Evolutionary conservation across 2,888 invertebrate genomes (phyloP).

Genomic region (Napeogenes inachia): DNA sequence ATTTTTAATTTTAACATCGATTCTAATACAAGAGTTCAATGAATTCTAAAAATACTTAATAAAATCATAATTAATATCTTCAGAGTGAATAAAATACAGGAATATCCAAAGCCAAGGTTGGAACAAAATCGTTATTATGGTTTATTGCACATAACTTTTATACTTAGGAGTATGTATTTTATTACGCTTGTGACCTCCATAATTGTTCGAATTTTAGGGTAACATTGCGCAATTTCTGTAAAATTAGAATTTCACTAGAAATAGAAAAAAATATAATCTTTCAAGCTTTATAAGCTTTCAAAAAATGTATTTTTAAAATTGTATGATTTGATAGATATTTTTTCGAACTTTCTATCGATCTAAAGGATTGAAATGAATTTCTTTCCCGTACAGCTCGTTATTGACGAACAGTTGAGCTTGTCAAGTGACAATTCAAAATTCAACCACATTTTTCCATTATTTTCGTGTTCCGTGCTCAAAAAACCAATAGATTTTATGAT

Average conservation of each 20-base stretch:
- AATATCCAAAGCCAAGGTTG: slow-evolving; percentile 9
- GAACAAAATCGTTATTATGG: slow-evolving; percentile 16
- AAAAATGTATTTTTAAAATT: no score
- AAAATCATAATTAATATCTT: background rate
- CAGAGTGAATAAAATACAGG: slow-evolving; percentile 12
- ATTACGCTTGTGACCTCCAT: slow-evolving; percentile 1
- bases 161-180: background rate
- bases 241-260: slow-evolving; percentile 1
- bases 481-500: background rate
- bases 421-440: slow-evolving; percentile 4
- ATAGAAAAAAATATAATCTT: background rate
- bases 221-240: background rate
- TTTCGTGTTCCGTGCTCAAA: background rate
- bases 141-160: slow-evolving; percentile 20
- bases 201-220: slow-evolving; percentile 4
- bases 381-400: background rate
- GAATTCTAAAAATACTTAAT: background rate
- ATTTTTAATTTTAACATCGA: no score
- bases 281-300: background rate
- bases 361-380: background rate
- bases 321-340: no score
- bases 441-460: slow-evolving; percentile 1
- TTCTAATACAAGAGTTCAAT: background rate
- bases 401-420: background rate
- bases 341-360: no score